A percentile compares a stretch with the other conserved stretches of the same genome.
Conservation (phyloP, 2,113 vertebrate species). For the Apodemus sylvaticus region DNA sequence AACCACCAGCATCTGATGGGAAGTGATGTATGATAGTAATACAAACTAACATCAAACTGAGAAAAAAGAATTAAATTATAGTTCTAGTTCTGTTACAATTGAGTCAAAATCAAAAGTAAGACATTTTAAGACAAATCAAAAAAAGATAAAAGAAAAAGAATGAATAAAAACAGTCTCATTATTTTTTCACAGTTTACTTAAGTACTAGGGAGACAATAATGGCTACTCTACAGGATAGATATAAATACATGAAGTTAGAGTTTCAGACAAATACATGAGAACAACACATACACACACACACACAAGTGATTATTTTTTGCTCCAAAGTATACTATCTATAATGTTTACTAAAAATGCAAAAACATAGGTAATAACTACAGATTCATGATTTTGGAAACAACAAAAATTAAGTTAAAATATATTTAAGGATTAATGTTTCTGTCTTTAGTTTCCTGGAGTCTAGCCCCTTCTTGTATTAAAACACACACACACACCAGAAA, state of each 20-base stretch:
- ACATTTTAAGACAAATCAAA: background rate
- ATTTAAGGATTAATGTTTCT: background rate
- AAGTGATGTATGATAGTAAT: background rate
- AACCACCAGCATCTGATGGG: background rate
- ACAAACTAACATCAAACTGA: background rate
- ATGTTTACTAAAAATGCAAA: conserved; percentile 10
- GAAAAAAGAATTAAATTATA: background rate
- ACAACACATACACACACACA: background rate
- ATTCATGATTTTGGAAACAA: background rate
- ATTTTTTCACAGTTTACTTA: background rate
- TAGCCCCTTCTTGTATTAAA: background rate
- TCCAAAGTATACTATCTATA: background rate
- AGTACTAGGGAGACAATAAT: background rate
- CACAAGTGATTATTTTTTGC: background rate
- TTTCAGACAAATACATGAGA: background rate
- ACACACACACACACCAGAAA: background rate
- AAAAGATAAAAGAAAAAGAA: background rate
- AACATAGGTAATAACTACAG: background rate
- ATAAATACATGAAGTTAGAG: background rate
- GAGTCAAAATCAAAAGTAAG: background rate
- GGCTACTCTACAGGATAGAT: background rate
- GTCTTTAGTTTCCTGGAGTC: background rate
- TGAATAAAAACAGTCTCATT: background rate
- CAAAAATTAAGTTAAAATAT: background rate
- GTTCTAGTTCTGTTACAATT: background rate